Conservation (phyloP, 2,113 vertebrate genomes). For the Catharus fuscescens region DNA sequence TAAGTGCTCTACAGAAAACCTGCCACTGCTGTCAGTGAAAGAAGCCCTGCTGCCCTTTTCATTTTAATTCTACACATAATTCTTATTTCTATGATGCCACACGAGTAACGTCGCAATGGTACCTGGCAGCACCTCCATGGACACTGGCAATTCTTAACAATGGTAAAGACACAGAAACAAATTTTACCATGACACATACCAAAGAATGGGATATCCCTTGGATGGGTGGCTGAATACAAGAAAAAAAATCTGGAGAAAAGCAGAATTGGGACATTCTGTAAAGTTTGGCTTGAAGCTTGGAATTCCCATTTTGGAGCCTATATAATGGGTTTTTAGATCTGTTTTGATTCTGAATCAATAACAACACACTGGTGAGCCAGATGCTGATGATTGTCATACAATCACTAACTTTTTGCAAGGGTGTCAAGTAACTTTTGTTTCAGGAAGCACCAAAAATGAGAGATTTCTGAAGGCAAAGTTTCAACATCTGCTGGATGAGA, state of each 20-base stretch:
- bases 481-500: not conserved
- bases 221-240: not conserved
- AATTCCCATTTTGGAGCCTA: not conserved
- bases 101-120: not conserved
- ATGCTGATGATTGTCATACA: not conserved
- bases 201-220: not conserved
- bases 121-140: not conserved
- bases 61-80: not conserved
- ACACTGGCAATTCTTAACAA: not conserved
- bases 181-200: not conserved
- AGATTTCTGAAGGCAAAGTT: not conserved
- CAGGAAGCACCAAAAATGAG: not conserved
- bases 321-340: fast-evolving
- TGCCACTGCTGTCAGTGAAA: not conserved
- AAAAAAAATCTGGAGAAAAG: not conserved
- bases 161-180: not conserved
- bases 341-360: not conserved
- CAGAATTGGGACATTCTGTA: not conserved
- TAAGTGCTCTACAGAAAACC: not conserved
- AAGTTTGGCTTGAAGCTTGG: not conserved
- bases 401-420: not conserved
- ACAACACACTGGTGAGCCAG: not conserved
- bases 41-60: not conserved
- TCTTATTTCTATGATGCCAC: not conserved
- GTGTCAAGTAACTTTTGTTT: not conserved